Conservation (phyloP, 2,888 invertebrate genomes). For the Thera britannica region DNA sequence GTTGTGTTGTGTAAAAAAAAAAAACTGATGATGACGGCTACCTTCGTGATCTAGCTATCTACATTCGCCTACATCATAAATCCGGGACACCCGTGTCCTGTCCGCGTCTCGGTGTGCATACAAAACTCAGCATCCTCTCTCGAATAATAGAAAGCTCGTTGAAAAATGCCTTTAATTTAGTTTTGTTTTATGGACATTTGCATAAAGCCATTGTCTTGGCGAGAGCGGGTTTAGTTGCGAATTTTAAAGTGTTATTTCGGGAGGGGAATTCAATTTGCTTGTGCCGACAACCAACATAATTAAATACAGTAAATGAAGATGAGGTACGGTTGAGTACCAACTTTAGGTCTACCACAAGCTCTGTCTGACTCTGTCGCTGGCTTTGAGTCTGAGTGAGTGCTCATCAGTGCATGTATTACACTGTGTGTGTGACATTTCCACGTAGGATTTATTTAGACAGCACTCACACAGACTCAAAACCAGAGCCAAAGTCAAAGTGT, state of each 20-base stretch:
- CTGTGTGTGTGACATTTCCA: too few species aligned
- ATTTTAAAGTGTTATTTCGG: constrained; percentile 17
- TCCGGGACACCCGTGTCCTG: constrained; percentile 69
- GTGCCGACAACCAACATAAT: background rate
- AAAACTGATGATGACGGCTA: background rate
- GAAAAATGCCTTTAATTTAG: constrained; percentile 56
- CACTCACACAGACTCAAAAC: too few species aligned
- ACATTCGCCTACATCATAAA: constrained; percentile 53
- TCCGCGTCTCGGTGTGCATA: constrained; percentile 62
- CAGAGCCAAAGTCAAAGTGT: too few species aligned
- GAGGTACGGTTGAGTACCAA: background rate
- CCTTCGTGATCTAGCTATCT: constrained; percentile 4
- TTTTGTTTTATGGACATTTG: constrained; percentile 37
- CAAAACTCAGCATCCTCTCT: constrained; percentile 54
- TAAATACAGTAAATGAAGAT: background rate
- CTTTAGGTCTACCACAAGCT: too few species aligned
- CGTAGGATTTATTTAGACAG: too few species aligned
- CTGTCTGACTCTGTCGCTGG: too few species aligned
- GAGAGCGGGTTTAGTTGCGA: constrained; percentile 2
- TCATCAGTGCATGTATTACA: too few species aligned
- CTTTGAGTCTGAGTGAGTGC: too few species aligned
- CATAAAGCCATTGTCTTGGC: constrained; percentile 35
- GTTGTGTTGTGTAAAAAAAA: too few species aligned
- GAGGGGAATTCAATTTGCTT: constrained; percentile 1
- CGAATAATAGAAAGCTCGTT: constrained; percentile 59